Percentiles rank a stretch among this genome's conserved stretches.
Evolutionary conservation across 1,140 invertebrate genomes (phyloP).

Genomic region (Galleria mellonella): DNA sequence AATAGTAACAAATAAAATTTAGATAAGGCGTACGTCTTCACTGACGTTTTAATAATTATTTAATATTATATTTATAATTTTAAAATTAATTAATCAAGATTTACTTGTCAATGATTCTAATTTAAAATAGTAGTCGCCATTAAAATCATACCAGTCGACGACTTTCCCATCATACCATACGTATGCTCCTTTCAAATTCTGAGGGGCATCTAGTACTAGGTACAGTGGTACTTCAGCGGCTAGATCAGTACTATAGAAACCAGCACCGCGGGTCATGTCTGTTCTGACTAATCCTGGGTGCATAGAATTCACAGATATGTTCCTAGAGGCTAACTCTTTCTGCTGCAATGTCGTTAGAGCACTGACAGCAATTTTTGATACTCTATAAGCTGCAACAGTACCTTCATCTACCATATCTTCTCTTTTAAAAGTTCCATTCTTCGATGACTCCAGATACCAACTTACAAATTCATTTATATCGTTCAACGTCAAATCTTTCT

Average conservation of each 20-base stretch:
- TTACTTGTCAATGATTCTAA: too few relatives aligned
- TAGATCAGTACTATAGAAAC: constrained; percentile 78
- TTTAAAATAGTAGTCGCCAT: constrained; percentile 42
- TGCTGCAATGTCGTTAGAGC: constrained; percentile 79
- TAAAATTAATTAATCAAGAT: too few relatives aligned
- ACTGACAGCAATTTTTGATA: constrained; percentile 81
- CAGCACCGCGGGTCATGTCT: constrained; percentile 81
- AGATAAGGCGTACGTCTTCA: too few relatives aligned
- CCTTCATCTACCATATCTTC: constrained; percentile 72
- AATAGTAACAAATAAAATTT: too few relatives aligned
- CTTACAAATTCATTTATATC: constrained; percentile 77
- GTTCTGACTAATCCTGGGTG: constrained; percentile 82
- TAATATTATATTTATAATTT: too few relatives aligned
- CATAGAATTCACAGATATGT: constrained; percentile 80
- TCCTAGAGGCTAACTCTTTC: constrained; percentile 71
- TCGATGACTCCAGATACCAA: constrained; percentile 75
- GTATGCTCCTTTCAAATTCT: constrained; percentile 51
- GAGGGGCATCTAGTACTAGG: constrained; percentile 45
- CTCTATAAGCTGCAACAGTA: constrained; percentile 75
- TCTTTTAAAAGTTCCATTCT: constrained; percentile 51
- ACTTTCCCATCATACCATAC: constrained; percentile 56
- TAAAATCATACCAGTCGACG: constrained; percentile 51
- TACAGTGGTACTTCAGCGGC: constrained; percentile 66
- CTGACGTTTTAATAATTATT: too few relatives aligned
- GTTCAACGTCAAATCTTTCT: constrained; percentile 71